phyloP scores from a whole-genome alignment of 2,888 invertebrate species.

The Acleris sparsana region DNA sequence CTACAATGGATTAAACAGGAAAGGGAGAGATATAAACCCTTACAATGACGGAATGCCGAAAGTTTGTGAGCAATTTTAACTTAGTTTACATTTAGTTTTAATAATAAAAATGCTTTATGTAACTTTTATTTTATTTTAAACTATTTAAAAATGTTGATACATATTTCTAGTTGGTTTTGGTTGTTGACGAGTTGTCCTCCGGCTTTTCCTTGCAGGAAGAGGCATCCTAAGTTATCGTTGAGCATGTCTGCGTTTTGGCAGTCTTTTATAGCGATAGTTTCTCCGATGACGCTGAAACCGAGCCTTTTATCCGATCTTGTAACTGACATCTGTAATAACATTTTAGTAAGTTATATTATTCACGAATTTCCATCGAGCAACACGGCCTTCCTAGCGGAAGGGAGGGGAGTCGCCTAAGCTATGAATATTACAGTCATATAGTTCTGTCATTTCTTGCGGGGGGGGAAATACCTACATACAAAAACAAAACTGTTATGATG shows the following conservation, averaged over 20 bases:
- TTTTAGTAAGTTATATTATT: background rate
- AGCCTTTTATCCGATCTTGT: conserved; percentile 46
- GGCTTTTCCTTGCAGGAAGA: conserved; percentile 45
- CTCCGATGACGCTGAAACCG: conserved; percentile 51
- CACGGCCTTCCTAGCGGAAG: too few relatives aligned
- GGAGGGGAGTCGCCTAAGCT: too few relatives aligned
- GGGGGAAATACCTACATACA: too few relatives aligned
- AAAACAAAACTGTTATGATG: too few relatives aligned
- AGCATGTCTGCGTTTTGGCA: conserved; percentile 46
- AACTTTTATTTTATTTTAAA: conserved; percentile 6
- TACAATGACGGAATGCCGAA: conserved; percentile 45
- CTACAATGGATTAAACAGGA: conserved; percentile 59
- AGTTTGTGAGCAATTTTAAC: conserved; percentile 47
- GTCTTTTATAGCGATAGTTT: conserved; percentile 48
- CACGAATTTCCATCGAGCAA: too few relatives aligned
- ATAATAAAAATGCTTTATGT: conserved; percentile 18
- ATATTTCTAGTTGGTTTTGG: conserved; percentile 43
- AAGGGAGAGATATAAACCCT: conserved; percentile 46
- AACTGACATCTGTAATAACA: conserved; percentile 26
- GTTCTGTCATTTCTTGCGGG: too few relatives aligned
- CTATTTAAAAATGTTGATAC: conserved; percentile 46
- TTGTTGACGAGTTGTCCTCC: conserved; percentile 44
- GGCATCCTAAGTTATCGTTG: conserved; percentile 46
- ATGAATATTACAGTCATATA: too few relatives aligned
- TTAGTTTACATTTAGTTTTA: conserved; percentile 6